phyloP scores from a whole-genome alignment of 2,113 vertebrate genomes.

The Mesitornis unicolor region DNA sequence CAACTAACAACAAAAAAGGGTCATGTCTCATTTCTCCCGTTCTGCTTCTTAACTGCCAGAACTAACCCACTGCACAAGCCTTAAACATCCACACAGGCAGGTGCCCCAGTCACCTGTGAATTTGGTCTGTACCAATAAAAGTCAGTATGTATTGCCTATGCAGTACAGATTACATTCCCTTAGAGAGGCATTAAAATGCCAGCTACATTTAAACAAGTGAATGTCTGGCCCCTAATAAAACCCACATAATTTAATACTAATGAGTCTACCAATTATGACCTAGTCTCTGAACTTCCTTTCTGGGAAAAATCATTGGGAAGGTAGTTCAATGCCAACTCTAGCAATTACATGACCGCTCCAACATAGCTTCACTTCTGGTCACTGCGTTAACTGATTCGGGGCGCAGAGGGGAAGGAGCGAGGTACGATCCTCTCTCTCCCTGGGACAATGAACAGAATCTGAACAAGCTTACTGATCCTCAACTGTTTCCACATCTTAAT shows the following conservation, averaged over 20 bases:
- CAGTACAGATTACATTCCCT: slow-evolving; percentile 39
- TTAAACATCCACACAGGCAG: neutral
- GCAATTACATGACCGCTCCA: neutral
- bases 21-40: neutral
- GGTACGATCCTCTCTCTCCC: neutral
- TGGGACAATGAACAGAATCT: neutral
- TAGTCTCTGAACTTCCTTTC: slow-evolving; percentile 59
- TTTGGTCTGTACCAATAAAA: slow-evolving; percentile 49
- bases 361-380: neutral
- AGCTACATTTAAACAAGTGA: slow-evolving; percentile 63
- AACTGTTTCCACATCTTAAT: neutral
- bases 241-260: slow-evolving; percentile 68
- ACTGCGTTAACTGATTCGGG: neutral
- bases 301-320: slow-evolving; percentile 56
- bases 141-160: slow-evolving; percentile 34
- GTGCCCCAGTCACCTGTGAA: slow-evolving; percentile 28
- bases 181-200: slow-evolving; percentile 64
- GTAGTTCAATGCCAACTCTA: slow-evolving; percentile 11
- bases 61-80: neutral
- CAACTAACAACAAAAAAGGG: too few relatives aligned
- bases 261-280: slow-evolving; percentile 64
- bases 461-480: neutral
- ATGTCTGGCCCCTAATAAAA: slow-evolving; percentile 68
- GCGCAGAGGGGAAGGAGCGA: neutral
- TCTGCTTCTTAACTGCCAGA: neutral